Base-by-base conservation (phyloP, 1,140 invertebrate species). In the Cyphomyrmex costatus region DNA sequence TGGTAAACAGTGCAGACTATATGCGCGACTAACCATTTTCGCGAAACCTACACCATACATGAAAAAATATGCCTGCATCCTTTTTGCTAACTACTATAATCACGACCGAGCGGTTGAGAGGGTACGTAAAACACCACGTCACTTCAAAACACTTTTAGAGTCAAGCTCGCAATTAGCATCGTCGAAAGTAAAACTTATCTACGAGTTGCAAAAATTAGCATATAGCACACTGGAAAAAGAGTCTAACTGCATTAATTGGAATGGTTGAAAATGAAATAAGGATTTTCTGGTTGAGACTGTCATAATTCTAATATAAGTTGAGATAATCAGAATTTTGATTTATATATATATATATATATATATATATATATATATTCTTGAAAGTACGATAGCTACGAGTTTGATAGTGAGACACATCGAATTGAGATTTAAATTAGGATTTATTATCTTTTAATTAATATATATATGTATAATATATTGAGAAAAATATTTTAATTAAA, bases 1-100 rank as follows among this genome's bases (percentile, higher is more conserved):
- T 68, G 74, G 60, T 86, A 78, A 85, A 79, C 84, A 78, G 74
- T 19, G 58, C 51, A 63, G 51, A 33, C n/a, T 65, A 46, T 65
- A 21, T 19, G 60, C 56, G 36, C 27, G 46, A 19, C 21, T 58
- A 46, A 46, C 36, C 56, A 74, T 83, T 74, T 60, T 60, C 36
- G 68, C 68, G 36, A 60, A 46, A 83, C 68, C 36, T 46, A 74
- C 68, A n/a, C 53, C 27, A 0, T 5, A 14, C 36, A n/a, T n/a
- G 66, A 46, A 71, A 83, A 66, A 74, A 65, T 58, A 14, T 53
- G n/a, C 16, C 19, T 33, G 51, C 79, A 56, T 83, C 79, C 68
- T 60, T 58, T 71, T 46, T 61, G 36, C 19, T 49, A 74, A 83
- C 53, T 33, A 83, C 68, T 60, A 27, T 74, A 83, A 83, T 83